phyloP scores from a whole-genome alignment of 2,888 invertebrate genomes.

The Eilema sororculum region DNA sequence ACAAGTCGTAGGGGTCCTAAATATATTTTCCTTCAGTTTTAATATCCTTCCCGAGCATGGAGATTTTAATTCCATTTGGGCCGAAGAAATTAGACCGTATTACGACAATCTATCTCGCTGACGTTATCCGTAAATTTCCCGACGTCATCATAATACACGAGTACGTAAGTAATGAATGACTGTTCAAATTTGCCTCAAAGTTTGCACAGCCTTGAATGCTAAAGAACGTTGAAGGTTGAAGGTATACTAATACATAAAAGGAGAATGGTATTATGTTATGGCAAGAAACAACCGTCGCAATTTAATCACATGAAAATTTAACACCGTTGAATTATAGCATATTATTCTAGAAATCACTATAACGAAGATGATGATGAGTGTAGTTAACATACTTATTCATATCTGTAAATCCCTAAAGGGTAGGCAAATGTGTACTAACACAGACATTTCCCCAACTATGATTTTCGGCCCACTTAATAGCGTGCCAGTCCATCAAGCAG shows the following conservation, averaged over 20 bases:
- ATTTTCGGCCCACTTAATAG: too few species aligned
- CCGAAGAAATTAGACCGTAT: constrained; percentile 23
- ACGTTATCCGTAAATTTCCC: constrained; percentile 26
- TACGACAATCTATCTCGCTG: constrained; percentile 28
- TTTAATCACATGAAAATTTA: background rate
- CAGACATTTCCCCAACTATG: too few species aligned
- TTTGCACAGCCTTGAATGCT: constrained; percentile 18
- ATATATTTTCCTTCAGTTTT: constrained; percentile 8
- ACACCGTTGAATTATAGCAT: background rate
- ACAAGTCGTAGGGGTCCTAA: background rate
- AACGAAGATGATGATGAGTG: too few species aligned
- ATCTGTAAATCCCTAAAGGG: too few species aligned
- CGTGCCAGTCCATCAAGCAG: too few species aligned
- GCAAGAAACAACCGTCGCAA: background rate
- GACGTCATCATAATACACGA: constrained; percentile 22
- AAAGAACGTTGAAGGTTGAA: constrained; percentile 2
- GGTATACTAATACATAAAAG: constrained; percentile 1
- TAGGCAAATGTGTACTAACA: too few species aligned
- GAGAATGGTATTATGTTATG: constrained; percentile 3
- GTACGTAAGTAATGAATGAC: constrained; percentile 29
- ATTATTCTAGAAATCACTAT: background rate
- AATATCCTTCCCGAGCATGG: constrained; percentile 17
- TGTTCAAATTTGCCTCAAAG: constrained; percentile 25
- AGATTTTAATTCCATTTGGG: constrained; percentile 21
- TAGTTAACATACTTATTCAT: too few species aligned